Percentiles rank a stretch among this genome's conserved stretches.
Evolutionary conservation across 2,797 vertebrate genomes (phyloP).

Genomic region (Acomys russatus): DNA sequence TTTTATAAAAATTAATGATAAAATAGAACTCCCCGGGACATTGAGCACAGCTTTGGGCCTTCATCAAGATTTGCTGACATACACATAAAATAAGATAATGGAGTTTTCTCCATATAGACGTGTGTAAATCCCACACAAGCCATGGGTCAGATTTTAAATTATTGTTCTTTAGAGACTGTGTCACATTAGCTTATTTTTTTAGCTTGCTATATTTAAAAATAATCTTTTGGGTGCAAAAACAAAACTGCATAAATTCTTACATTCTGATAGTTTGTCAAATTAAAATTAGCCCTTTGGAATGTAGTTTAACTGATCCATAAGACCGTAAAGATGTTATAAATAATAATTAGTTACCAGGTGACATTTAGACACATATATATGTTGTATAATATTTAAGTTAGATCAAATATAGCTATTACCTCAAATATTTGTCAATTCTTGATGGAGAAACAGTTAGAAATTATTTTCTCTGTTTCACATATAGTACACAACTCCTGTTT

Average conservation of each 20-base stretch:
- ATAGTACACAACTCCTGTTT: neutral
- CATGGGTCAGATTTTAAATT: constrained; percentile 36
- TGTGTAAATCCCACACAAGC: neutral
- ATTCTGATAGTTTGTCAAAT: constrained; percentile 18
- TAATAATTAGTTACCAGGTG: neutral
- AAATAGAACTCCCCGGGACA: neutral
- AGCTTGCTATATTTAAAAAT: neutral
- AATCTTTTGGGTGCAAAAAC: constrained; percentile 25
- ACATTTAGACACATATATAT: neutral
- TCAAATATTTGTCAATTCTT: neutral
- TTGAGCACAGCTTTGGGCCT: neutral
- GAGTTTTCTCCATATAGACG: neutral
- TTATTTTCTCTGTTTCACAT: neutral
- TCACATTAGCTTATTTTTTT: neutral
- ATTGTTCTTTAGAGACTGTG: neutral
- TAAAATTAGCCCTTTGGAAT: neutral
- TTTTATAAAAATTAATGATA: neutral
- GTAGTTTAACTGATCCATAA: neutral
- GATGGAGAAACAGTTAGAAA: neutral
- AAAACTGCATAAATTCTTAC: neutral
- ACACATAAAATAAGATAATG: neutral
- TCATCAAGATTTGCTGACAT: neutral
- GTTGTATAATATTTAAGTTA: neutral
- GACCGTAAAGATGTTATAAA: neutral
- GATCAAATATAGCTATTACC: neutral